Conservation (phyloP, 2,113 vertebrate genomes). For the Coregonus clupeaformis region DNA sequence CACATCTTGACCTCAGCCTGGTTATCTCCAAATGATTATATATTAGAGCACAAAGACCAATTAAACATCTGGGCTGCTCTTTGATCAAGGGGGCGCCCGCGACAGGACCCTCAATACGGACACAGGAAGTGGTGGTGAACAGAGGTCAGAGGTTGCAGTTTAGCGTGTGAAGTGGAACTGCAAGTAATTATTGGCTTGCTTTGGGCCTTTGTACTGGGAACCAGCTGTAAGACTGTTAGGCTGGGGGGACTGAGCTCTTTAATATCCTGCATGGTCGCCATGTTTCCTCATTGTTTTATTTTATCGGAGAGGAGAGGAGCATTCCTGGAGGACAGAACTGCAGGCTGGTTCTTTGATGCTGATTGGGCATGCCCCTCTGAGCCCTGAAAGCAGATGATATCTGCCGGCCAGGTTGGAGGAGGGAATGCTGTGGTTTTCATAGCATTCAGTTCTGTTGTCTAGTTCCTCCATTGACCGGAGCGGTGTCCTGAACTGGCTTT, state of each 20-base stretch:
- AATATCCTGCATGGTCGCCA: slow-evolving; percentile 52
- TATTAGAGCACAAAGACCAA: slow-evolving; percentile 66
- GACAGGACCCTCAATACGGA: slow-evolving; percentile 70
- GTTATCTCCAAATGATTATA: slow-evolving; percentile 82
- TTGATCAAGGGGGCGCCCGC: slow-evolving; percentile 77
- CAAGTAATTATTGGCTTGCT: slow-evolving; percentile 68
- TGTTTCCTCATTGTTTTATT: slow-evolving; percentile 35
- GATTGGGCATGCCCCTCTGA: slow-evolving; percentile 49
- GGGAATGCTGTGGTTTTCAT: slow-evolving; percentile 28
- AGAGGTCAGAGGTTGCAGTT: slow-evolving; percentile 71
- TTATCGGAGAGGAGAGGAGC: slow-evolving; percentile 41
- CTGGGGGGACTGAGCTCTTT: slow-evolving; percentile 41
- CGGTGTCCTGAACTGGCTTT: slow-evolving; percentile 20
- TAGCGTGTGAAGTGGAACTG: slow-evolving; percentile 68
- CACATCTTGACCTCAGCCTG: slow-evolving; percentile 83
- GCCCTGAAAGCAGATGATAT: slow-evolving; percentile 54
- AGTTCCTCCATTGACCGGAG: slow-evolving; percentile 21
- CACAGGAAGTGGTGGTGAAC: slow-evolving; percentile 70
- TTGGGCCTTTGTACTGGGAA: slow-evolving; percentile 53
- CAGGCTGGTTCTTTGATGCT: slow-evolving; percentile 54
- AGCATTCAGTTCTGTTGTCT: slow-evolving; percentile 14
- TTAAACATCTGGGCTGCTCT: slow-evolving; percentile 73
- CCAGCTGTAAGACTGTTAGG: slow-evolving; percentile 56
- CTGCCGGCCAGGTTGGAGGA: slow-evolving; percentile 42
- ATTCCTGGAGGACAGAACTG: slow-evolving; percentile 47